Conservation (phyloP, 2,797 vertebrate species). For the Gephyroberyx darwinii region DNA sequence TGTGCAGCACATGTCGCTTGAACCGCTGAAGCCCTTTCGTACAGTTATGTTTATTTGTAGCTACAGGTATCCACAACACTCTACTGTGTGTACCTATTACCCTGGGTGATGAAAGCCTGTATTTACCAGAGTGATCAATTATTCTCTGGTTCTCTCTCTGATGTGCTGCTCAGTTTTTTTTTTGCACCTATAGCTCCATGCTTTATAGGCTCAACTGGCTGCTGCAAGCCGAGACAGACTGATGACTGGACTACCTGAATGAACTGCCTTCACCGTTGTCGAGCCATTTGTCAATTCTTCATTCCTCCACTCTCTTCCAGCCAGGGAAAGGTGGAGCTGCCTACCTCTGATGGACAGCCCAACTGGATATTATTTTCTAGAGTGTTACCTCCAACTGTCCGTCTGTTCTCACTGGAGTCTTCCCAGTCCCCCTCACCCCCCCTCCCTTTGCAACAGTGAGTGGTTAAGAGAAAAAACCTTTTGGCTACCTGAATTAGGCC, state of each 20-base stretch:
- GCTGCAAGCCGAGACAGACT: conserved; percentile 75
- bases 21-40: conserved; percentile 43
- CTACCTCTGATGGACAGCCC: conserved; percentile 65
- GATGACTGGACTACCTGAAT: conserved; percentile 77
- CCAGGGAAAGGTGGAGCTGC: conserved; percentile 63
- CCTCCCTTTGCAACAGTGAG: conserved; percentile 25
- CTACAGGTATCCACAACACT: conserved; percentile 55
- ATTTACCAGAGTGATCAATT: conserved; percentile 77
- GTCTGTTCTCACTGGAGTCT: conserved; percentile 50
- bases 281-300: conserved; percentile 82
- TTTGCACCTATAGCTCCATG: conserved; percentile 69
- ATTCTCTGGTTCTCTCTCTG: conserved; percentile 71
- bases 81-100: conserved; percentile 52
- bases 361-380: conserved; percentile 65
- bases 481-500: conserved; percentile 53
- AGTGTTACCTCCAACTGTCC: conserved; percentile 50
- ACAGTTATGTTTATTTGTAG: conserved; percentile 30
- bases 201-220: conserved; percentile 78
- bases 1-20: conserved; percentile 61
- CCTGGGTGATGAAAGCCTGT: conserved; percentile 68
- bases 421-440: conserved; percentile 47
- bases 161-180: conserved; percentile 73
- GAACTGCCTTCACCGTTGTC: conserved; percentile 76
- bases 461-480: conserved; percentile 32
- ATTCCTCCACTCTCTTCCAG: conserved; percentile 69